Percentiles rank a stretch among this genome's conserved stretches.
Conservation (phyloP, 2,113 vertebrate species). For the Paramisgurnus dabryanus region DNA sequence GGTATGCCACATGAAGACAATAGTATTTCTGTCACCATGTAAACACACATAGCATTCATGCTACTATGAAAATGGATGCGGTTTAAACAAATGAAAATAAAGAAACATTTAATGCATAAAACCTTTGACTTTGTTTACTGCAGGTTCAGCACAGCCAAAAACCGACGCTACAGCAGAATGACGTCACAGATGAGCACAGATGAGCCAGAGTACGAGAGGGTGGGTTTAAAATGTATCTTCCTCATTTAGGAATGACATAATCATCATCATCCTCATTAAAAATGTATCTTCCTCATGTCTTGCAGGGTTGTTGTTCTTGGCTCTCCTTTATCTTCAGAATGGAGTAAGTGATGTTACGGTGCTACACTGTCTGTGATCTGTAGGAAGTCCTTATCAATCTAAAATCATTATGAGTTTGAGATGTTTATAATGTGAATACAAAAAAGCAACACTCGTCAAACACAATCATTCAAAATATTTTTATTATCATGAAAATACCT, state of each 20-base stretch:
- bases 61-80: background rate
- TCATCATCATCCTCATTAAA: slow-evolving; percentile 5
- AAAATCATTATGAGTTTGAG: too few relatives aligned
- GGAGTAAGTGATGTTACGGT: too few relatives aligned
- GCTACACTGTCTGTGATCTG: too few relatives aligned
- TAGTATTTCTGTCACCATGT: background rate
- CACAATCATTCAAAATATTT: too few relatives aligned
- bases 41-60: background rate
- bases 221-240: slow-evolving; percentile 44
- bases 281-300: slow-evolving; percentile 32
- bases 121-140: slow-evolving; percentile 7
- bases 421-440: too few relatives aligned
- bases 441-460: too few relatives aligned
- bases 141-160: slow-evolving; percentile 62
- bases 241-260: background rate
- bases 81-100: background rate
- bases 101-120: background rate
- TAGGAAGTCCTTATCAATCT: too few relatives aligned
- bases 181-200: slow-evolving; percentile 61
- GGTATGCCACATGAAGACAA: slow-evolving; percentile 70
- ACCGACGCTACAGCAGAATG: slow-evolving; percentile 59
- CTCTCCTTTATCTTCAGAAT: slow-evolving; percentile 84
- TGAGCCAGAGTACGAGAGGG: slow-evolving; percentile 69
- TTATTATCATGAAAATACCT: too few relatives aligned
- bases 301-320: slow-evolving; percentile 89